Evolutionary conservation across 2,797 vertebrate species (phyloP).

Genomic region (Anabas testudineus): DNA sequence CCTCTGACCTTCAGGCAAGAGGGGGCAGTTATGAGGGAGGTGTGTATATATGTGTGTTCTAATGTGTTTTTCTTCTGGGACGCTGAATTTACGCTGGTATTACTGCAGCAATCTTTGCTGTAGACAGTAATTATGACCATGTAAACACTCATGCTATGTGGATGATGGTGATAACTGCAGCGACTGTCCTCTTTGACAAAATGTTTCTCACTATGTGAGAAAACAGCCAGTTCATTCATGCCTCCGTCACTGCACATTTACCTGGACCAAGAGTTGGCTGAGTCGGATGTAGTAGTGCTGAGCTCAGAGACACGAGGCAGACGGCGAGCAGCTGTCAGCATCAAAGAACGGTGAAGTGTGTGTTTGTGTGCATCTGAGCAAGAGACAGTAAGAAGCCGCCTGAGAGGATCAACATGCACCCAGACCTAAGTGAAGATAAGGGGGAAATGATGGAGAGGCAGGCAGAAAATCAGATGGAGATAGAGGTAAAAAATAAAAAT

Average conservation of each 20-base stretch:
- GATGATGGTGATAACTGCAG: constrained; percentile 52
- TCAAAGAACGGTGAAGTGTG: constrained; percentile 54
- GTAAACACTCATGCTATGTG: constrained; percentile 30
- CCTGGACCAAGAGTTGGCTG: constrained; percentile 44
- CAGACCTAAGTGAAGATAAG: constrained; percentile 47
- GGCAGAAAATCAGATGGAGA: constrained; percentile 34
- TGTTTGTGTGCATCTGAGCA: constrained; percentile 10
- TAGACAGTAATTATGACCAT: constrained; percentile 61
- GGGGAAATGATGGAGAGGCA: constrained; percentile 50
- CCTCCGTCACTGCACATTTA: constrained; percentile 41
- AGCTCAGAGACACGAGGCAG: constrained; percentile 59
- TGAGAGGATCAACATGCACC: constrained; percentile 33
- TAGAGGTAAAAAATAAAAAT: too few species aligned
- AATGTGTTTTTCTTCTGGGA: constrained; percentile 70
- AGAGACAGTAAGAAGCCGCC: constrained; percentile 13
- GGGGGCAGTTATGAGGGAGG: constrained; percentile 38
- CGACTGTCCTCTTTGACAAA: constrained; percentile 6
- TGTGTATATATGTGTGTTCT: constrained; percentile 43
- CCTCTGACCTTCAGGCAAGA: constrained; percentile 24
- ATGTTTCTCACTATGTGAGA: constrained; percentile 27
- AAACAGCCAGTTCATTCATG: constrained; percentile 35
- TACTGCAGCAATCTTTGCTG: constrained; percentile 32
- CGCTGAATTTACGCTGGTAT: constrained; percentile 62
- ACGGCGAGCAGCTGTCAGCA: constrained; percentile 50
- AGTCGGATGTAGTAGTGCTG: constrained; percentile 52